These are phyloP conservation scores for Machaerirhynchus nigripectus DNA, from an alignment of 2,113 vertebrate species.

Conservation along the genomic window DNA sequence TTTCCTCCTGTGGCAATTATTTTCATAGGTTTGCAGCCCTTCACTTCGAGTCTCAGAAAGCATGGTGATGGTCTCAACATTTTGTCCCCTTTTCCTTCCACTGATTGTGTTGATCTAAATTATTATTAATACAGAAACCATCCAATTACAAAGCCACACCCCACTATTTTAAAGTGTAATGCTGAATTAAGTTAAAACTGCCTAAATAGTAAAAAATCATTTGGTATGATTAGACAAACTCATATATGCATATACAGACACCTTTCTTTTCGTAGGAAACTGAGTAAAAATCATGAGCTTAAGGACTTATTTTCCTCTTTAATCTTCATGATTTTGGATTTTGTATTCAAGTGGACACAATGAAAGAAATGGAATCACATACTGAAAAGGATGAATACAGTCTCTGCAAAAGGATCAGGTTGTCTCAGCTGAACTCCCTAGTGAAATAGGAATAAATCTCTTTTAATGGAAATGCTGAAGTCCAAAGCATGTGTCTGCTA, in stretches of 20 bases:
- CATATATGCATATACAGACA: neutral
- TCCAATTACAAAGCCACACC: neutral
- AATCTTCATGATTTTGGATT: neutral
- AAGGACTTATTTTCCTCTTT: neutral
- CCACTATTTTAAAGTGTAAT: neutral
- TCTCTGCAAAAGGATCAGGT: neutral
- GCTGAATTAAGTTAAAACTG: neutral
- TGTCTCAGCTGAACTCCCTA: neutral
- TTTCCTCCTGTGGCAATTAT: neutral
- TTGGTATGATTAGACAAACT: neutral
- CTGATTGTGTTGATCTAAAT: neutral
- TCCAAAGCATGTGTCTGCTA: neutral
- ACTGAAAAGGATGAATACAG: neutral
- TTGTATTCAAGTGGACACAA: neutral
- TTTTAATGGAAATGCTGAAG: neutral
- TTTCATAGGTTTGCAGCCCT: neutral
- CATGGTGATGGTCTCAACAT: neutral
- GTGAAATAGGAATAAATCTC: neutral
- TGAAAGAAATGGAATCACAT: neutral
- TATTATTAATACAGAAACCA: neutral
- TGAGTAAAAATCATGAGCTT: neutral
- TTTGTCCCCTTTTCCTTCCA: neutral
- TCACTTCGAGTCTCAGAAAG: neutral
- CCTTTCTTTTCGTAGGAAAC: neutral
- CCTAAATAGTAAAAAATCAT: neutral